A percentile compares a stretch with the other conserved stretches of the same genome.
Evolutionary conservation across 2,113 vertebrate species (phyloP).

Genomic region (Cyanoramphus novaezelandiae): DNA sequence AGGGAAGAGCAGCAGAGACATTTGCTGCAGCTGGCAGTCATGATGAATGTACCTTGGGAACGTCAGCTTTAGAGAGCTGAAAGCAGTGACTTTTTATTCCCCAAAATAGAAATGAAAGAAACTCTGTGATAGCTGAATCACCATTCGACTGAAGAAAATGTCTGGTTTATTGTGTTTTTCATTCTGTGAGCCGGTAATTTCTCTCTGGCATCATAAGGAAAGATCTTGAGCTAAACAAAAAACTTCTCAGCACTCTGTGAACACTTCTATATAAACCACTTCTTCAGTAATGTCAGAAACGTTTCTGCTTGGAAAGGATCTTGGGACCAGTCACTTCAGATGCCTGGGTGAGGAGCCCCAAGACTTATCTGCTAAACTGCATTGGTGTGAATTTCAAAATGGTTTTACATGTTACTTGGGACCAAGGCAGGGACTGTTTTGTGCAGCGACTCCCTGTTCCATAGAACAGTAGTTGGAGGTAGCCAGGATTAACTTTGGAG

Average conservation of each 20-base stretch:
- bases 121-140: conserved; percentile 37
- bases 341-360: not conserved
- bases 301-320: not conserved
- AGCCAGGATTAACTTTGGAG: not conserved
- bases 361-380: not conserved
- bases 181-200: conserved; percentile 6
- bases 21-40: not conserved
- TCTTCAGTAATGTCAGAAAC: not conserved
- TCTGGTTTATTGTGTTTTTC: not conserved
- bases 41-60: not conserved
- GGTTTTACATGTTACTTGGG: not conserved
- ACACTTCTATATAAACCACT: not conserved
- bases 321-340: accelerated
- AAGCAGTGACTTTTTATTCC: not conserved
- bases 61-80: not conserved
- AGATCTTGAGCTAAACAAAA: not conserved
- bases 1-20: not conserved
- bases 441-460: accelerated
- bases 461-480: accelerated
- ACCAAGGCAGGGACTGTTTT: accelerated
- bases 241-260: not conserved
- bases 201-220: not conserved
- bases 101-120: conserved; percentile 37
- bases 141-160: conserved; percentile 12
- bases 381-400: not conserved